These are phyloP conservation scores for Calliphora vicina DNA, from an alignment of 1,140 invertebrate genomes.

Conservation along the genomic window DNA sequence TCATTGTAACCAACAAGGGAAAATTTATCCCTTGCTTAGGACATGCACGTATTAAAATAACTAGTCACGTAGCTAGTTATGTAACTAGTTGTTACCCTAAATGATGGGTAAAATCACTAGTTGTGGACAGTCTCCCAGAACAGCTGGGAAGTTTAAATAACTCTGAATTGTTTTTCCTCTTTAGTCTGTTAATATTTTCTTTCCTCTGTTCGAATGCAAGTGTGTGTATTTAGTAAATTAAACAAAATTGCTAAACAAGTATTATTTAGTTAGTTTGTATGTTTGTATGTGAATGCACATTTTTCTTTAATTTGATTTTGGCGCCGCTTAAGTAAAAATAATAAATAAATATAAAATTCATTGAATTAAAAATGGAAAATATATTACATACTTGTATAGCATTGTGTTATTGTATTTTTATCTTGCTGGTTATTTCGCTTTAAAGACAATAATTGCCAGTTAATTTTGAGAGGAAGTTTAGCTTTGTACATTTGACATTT, in stretches of 20 bases:
- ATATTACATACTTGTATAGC: neutral
- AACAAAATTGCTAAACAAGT: neutral
- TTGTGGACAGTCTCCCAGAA: no score
- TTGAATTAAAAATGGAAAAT: neutral
- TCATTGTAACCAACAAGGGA: no score
- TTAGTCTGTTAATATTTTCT: no score
- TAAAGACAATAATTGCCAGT: neutral
- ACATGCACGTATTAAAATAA: no score
- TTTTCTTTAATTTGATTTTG: neutral
- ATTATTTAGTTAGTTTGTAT: neutral
- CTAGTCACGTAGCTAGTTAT: no score
- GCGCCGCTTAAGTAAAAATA: constrained; percentile 3
- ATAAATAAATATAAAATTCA: neutral
- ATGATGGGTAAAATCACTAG: no score
- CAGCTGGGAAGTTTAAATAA: no score
- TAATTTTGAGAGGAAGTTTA: neutral
- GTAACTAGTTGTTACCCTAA: no score
- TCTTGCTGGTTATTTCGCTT: neutral
- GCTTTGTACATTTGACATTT: neutral
- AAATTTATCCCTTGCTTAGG: no score
- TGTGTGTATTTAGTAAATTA: no score
- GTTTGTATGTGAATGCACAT: neutral
- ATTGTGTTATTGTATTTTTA: neutral
- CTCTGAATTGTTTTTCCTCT: no score
- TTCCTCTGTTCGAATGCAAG: no score